phyloP scores from a whole-genome alignment of 2,797 vertebrate genomes.

The Sarcophilus harrisii region DNA sequence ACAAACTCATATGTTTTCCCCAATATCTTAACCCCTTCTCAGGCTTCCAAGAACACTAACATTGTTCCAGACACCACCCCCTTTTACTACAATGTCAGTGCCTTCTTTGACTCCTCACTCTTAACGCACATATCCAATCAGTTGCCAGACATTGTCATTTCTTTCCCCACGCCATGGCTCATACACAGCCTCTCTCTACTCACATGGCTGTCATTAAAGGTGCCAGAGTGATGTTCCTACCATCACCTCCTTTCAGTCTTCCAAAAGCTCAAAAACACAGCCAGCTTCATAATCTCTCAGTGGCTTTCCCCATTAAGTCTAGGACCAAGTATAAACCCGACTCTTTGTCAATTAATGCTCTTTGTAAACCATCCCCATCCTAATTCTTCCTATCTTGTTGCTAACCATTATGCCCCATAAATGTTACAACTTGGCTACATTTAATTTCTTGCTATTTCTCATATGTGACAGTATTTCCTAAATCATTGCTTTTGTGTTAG shows the following conservation, averaged over 20 bases:
- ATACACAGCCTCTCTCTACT: not conserved
- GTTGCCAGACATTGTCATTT: not conserved
- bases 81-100: not conserved
- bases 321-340: not conserved
- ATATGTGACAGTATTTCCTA: not conserved
- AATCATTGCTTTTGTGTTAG: not conserved
- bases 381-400: not conserved
- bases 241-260: too few relatives aligned
- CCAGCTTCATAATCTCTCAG: not conserved
- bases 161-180: not conserved
- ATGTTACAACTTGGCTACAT: not conserved
- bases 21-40: not conserved
- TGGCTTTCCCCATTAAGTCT: not conserved
- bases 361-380: not conserved
- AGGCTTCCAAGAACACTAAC: not conserved
- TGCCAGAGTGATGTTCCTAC: not conserved
- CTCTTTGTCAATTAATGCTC: not conserved
- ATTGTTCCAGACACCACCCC: not conserved
- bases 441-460: not conserved
- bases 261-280: not conserved
- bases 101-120: not conserved
- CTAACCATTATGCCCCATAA: not conserved
- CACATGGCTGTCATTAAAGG: not conserved
- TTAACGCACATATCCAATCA: not conserved
- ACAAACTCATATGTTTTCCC: not conserved